Conservation (phyloP, 1,140 invertebrate species). For the Drosophila nasuta region DNA sequence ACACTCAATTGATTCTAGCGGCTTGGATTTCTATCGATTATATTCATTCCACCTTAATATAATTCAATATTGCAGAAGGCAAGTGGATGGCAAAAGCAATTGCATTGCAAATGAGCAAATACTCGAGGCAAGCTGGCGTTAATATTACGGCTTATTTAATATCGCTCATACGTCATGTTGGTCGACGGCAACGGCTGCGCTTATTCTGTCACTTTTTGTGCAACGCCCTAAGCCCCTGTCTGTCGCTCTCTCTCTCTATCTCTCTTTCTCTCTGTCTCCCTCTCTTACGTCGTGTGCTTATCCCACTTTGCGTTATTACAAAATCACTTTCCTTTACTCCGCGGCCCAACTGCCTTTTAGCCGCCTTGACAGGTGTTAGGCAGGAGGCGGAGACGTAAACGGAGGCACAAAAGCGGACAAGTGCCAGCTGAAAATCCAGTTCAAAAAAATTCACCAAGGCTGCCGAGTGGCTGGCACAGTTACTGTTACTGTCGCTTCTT, state of each 20-base stretch:
- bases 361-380: slow-evolving; percentile 20
- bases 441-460: slow-evolving; percentile 5
- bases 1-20: not conserved
- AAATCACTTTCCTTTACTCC: slow-evolving; percentile 34
- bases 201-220: slow-evolving; percentile 17
- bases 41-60: slow-evolving; percentile 8
- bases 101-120: slow-evolving; percentile 17
- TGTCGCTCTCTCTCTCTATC: not conserved
- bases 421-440: slow-evolving; percentile 11
- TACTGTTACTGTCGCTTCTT: slow-evolving; percentile 10
- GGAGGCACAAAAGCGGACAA: slow-evolving; percentile 3
- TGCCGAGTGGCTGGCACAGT: slow-evolving; percentile 8
- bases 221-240: not conserved
- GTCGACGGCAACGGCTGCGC: slow-evolving; percentile 10
- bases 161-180: slow-evolving; percentile 49
- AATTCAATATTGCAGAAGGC: slow-evolving; percentile 25
- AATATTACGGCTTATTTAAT: slow-evolving; percentile 50
- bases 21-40: slow-evolving; percentile 22
- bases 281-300: slow-evolving; percentile 8
- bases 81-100: slow-evolving; percentile 20
- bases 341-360: slow-evolving; percentile 19
- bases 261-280: not conserved
- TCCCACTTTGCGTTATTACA: slow-evolving; percentile 49
- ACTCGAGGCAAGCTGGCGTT: slow-evolving; percentile 26
- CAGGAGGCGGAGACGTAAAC: slow-evolving; percentile 4